These are phyloP conservation scores for Mellivora capensis DNA, from an alignment of 2,113 vertebrate species.

Conservation along the genomic window DNA sequence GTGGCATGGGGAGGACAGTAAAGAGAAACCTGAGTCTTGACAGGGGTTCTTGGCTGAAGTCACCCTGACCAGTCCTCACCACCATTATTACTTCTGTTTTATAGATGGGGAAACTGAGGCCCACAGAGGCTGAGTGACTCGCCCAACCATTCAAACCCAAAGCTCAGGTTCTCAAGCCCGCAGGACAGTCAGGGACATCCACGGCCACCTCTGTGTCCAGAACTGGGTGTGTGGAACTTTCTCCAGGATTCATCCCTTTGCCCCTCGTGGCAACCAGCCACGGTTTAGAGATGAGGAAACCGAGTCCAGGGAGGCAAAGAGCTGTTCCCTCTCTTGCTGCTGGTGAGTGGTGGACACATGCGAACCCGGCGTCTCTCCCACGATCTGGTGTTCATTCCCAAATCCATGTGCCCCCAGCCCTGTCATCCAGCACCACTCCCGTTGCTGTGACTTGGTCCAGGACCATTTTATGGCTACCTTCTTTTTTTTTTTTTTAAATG, in stretches of 20 bases:
- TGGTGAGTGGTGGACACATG: background rate
- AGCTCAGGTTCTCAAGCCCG: background rate
- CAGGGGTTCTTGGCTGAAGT: fast-evolving
- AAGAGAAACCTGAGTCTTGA: background rate
- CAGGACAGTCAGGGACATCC: background rate
- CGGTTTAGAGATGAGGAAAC: background rate
- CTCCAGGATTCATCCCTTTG: background rate
- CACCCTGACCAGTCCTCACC: fast-evolving
- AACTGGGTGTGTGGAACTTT: fast-evolving
- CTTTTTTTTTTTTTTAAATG: background rate
- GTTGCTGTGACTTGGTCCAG: background rate
- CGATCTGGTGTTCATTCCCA: background rate
- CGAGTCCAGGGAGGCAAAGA: background rate
- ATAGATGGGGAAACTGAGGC: background rate
- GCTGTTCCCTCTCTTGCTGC: background rate
- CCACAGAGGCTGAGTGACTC: background rate
- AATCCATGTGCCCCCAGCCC: background rate
- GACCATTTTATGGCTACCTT: background rate
- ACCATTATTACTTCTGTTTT: background rate
- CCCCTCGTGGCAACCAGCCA: background rate
- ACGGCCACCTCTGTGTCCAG: background rate
- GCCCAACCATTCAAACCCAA: background rate
- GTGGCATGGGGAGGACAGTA: background rate
- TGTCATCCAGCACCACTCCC: background rate
- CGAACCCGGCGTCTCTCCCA: fast-evolving